Evolutionary conservation across 64 coral and sea anemone genomes (phyloP).

Genomic region (Anthopleura sola): DNA sequence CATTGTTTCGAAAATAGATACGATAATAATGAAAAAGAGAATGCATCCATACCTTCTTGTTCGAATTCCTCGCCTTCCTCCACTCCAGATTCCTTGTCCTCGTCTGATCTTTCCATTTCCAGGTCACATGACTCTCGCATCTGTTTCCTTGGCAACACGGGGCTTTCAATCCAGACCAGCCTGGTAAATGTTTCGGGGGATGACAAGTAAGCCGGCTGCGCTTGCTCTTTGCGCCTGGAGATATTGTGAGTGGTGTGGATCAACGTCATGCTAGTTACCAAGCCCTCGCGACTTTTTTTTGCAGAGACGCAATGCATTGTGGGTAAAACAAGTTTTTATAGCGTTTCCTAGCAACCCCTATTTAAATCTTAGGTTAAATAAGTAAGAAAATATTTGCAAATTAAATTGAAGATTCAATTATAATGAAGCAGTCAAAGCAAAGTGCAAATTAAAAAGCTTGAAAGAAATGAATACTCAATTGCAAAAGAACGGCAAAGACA

Average conservation of each 20-base stretch:
- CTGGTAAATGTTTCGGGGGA: conserved; percentile 62
- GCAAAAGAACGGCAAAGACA: neutral
- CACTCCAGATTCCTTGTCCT: conserved; percentile 43
- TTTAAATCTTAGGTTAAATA: neutral
- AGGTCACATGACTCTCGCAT: conserved; percentile 6
- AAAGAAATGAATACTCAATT: neutral
- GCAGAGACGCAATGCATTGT: conserved; percentile 23
- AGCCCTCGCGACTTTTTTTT: neutral
- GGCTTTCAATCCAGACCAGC: conserved; percentile 64
- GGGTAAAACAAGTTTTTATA: neutral
- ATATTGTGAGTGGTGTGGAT: conserved; percentile 35
- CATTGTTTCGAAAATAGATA: neutral
- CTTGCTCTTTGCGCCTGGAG: conserved; percentile 32
- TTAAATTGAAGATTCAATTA: neutral
- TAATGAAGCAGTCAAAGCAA: neutral
- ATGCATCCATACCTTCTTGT: conserved; percentile 12
- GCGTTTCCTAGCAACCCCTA: neutral
- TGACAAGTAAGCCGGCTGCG: conserved; percentile 39
- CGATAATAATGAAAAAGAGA: conserved; percentile 31
- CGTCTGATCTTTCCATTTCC: conserved; percentile 22
- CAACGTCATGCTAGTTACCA: conserved; percentile 31
- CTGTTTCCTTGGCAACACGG: conserved; percentile 38
- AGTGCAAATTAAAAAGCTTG: neutral
- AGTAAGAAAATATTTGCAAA: neutral
- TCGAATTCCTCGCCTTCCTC: conserved; percentile 54